These are phyloP conservation scores for Tragelaphus buxtoni DNA, from an alignment of 2,113 vertebrate genomes.

Conservation along the genomic window DNA sequence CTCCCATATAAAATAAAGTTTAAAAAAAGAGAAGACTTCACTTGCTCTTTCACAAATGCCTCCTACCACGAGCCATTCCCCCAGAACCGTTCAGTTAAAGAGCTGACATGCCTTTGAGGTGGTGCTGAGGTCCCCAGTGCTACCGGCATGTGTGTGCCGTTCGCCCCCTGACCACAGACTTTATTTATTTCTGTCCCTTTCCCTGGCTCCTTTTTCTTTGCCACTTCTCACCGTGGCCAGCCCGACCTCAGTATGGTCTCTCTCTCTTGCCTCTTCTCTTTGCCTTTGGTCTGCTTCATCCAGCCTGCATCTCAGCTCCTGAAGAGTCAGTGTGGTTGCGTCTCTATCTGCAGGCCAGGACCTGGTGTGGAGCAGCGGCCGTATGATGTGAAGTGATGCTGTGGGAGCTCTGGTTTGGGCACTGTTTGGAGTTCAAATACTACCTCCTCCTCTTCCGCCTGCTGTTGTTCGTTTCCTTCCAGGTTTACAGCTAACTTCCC, in stretches of 20 bases:
- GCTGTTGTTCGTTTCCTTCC: background rate
- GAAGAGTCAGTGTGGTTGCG: background rate
- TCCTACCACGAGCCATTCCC: background rate
- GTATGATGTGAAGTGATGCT: rapidly evolving
- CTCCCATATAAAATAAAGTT: background rate
- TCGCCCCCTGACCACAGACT: background rate
- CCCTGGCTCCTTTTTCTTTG: background rate
- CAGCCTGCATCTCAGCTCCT: background rate
- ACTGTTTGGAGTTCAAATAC: background rate
- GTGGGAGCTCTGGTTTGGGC: background rate
- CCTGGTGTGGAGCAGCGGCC: too few relatives aligned
- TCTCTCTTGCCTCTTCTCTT: background rate
- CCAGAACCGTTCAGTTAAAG: background rate
- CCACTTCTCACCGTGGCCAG: background rate
- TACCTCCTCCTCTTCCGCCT: too few relatives aligned
- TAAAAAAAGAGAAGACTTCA: background rate
- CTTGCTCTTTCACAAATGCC: background rate
- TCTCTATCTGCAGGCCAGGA: background rate
- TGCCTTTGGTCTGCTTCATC: background rate
- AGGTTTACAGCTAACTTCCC: background rate
- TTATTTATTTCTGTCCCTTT: background rate
- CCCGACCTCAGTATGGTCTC: background rate
- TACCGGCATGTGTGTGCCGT: background rate
- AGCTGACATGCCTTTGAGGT: background rate
- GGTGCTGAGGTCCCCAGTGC: background rate